These are phyloP conservation scores for Lycocerus yunnanus DNA, from an alignment of 2,888 invertebrate genomes.

Conservation along the genomic window DNA sequence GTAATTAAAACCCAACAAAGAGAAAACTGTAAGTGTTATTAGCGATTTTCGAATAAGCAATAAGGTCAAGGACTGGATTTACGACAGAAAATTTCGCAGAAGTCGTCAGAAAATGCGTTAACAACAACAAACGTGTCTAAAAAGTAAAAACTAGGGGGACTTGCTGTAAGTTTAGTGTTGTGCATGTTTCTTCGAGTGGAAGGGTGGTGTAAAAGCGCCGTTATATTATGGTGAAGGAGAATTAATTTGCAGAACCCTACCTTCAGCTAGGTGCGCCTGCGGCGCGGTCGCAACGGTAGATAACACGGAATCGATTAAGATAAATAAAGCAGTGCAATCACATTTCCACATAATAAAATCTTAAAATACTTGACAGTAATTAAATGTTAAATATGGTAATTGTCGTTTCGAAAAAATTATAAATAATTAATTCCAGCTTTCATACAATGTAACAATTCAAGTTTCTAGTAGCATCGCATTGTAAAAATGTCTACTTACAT, in stretches of 20 bases:
- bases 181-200: background rate
- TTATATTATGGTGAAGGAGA: background rate
- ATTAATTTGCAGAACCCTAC: background rate
- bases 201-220: background rate
- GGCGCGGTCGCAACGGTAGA: background rate
- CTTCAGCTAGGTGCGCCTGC: background rate
- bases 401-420: background rate
- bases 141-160: too few species aligned
- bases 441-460: slow-evolving; percentile 14
- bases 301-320: background rate
- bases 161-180: background rate
- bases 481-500: slow-evolving; percentile 11
- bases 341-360: slow-evolving; percentile 4
- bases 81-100: too few species aligned
- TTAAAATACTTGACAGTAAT: background rate
- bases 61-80: background rate
- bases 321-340: background rate
- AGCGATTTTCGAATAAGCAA: background rate
- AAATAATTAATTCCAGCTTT: slow-evolving; percentile 14
- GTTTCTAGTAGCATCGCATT: slow-evolving; percentile 10
- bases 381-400: background rate
- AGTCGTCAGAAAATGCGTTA: too few species aligned
- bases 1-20: background rate
- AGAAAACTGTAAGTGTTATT: background rate
- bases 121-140: background rate